These are phyloP conservation scores for Eilema sororculum DNA, from an alignment of 2,888 invertebrate species.

Conservation along the genomic window DNA sequence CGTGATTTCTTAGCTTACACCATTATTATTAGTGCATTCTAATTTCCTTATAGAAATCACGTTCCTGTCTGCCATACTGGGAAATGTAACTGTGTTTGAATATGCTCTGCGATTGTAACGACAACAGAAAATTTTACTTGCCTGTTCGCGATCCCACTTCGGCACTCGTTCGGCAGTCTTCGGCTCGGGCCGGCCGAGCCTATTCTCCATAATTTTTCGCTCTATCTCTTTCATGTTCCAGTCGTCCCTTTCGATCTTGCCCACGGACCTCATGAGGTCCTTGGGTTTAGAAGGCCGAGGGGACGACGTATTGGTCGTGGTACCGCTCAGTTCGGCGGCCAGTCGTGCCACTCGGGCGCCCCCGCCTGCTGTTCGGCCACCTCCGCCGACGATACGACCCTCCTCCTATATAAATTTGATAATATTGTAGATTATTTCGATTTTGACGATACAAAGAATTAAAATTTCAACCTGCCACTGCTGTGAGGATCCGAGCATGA, in stretches of 20 bases:
- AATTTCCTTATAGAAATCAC: no score
- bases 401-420: slow-evolving; percentile 66
- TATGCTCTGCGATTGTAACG: background rate
- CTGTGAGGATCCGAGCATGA: background rate
- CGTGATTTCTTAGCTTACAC: no score
- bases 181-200: slow-evolving; percentile 88
- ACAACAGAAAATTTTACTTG: slow-evolving; percentile 47
- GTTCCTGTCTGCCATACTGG: no score
- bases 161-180: slow-evolving; percentile 92
- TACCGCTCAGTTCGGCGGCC: slow-evolving; percentile 93
- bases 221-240: slow-evolving; percentile 97
- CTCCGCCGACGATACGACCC: slow-evolving; percentile 74
- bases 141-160: slow-evolving; percentile 96
- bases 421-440: background rate
- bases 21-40: no score
- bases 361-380: slow-evolving; percentile 65
- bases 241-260: slow-evolving; percentile 95
- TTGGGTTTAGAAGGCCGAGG: slow-evolving; percentile 90
- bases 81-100: no score
- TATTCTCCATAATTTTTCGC: slow-evolving; percentile 94
- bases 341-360: slow-evolving; percentile 75
- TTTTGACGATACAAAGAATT: background rate
- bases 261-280: slow-evolving; percentile 94
- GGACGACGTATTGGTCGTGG: slow-evolving; percentile 84
- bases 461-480: background rate